A percentile compares a stretch with the other conserved stretches of the same genome.
phyloP scores from a whole-genome alignment of 2,113 vertebrate species.

The Istiophorus platypterus region DNA sequence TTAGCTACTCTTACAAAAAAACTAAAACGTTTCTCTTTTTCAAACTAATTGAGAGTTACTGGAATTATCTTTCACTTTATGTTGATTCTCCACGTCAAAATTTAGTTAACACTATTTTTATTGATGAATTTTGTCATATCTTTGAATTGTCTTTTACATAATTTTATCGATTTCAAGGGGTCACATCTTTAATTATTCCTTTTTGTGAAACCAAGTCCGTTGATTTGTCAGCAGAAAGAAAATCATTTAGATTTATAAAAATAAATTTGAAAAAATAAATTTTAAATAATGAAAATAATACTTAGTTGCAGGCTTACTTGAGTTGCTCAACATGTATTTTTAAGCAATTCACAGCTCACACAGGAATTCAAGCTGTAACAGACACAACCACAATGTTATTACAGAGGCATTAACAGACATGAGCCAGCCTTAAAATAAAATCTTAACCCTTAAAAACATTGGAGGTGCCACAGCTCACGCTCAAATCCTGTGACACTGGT shows the following conservation, averaged over 20 bases:
- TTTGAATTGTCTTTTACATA: background rate
- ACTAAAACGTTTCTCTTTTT: background rate
- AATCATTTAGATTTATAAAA: no score
- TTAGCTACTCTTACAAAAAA: no score
- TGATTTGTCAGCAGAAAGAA: no score
- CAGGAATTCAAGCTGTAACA: background rate
- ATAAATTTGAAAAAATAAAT: background rate
- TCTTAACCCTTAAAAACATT: slow-evolving; percentile 17
- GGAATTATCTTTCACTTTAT: background rate
- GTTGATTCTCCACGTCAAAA: background rate
- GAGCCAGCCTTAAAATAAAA: slow-evolving; percentile 7
- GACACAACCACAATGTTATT: slow-evolving; percentile 41
- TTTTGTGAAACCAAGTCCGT: no score
- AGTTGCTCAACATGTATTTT: background rate
- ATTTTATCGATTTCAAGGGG: no score
- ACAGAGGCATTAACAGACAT: background rate
- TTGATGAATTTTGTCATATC: background rate
- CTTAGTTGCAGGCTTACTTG: background rate
- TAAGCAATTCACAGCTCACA: background rate
- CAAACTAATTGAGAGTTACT: no score
- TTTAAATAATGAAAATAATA: background rate
- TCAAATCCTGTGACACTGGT: slow-evolving; percentile 4
- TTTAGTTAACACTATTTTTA: background rate
- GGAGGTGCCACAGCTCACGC: slow-evolving; percentile 21
- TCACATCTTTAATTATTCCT: no score